Conservation (phyloP, 2,797 vertebrate species). For the Potorous gilbertii region DNA sequence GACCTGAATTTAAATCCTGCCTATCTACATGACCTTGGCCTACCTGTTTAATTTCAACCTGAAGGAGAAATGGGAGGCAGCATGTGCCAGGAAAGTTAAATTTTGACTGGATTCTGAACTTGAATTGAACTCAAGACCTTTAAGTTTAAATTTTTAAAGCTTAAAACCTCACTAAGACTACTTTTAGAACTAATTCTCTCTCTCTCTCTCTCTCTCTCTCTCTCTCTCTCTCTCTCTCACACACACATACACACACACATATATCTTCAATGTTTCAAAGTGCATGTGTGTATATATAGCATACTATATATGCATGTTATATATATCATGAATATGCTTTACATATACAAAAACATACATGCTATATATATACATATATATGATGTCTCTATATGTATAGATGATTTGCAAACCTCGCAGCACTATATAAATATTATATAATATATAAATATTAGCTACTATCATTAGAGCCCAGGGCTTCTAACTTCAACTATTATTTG, state of each 20-base stretch:
- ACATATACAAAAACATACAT: not conserved
- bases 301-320: not conserved
- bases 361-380: not conserved
- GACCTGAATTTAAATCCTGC: not conserved
- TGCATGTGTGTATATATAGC: not conserved
- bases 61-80: not conserved
- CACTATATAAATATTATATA: not conserved
- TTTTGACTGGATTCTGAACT: not conserved
- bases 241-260: too few species aligned
- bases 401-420: not conserved
- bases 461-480: not conserved
- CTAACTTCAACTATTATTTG: not conserved
- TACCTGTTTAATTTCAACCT: not conserved
- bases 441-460: not conserved
- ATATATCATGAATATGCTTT: not conserved
- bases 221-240: too few species aligned
- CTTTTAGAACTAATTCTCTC: not conserved
- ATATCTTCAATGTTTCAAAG: not conserved
- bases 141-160: not conserved
- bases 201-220: not conserved
- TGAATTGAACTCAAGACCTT: not conserved
- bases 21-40: not conserved
- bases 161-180: not conserved
- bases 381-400: not conserved
- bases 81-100: not conserved